A percentile compares a stretch with the other conserved stretches of the same genome.
These are phyloP conservation scores for Progne subis DNA, from an alignment of 2,113 vertebrate genomes.

Conservation along the genomic window DNA sequence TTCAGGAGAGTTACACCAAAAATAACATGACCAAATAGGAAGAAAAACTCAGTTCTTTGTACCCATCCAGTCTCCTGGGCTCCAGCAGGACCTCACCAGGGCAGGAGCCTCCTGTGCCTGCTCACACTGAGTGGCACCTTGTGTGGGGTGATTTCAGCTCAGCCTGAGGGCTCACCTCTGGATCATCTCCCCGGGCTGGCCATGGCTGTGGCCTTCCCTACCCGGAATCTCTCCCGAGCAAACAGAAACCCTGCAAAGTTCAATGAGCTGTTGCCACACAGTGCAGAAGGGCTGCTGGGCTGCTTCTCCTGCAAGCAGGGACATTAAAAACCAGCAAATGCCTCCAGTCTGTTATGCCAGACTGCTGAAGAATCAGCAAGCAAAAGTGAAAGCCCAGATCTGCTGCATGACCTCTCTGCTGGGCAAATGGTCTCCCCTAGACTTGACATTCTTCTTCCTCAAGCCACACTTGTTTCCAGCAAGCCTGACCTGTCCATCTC, in stretches of 20 bases:
- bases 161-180: neutral
- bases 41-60: neutral
- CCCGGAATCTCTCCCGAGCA: neutral
- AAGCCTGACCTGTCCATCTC: neutral
- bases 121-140: neutral
- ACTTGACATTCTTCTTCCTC: neutral
- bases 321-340: neutral
- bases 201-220: neutral
- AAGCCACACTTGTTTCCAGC: neutral
- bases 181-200: neutral
- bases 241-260: neutral
- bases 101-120: neutral
- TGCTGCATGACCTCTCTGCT: neutral
- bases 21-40: conserved; percentile 42
- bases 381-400: neutral
- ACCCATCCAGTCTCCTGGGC: neutral
- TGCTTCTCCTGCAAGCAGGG: neutral
- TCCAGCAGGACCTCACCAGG: neutral
- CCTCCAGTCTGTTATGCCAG: neutral
- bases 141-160: neutral
- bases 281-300: neutral
- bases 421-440: neutral
- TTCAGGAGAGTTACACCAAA: conserved; percentile 17
- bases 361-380: neutral
- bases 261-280: rapidly evolving